Base-by-base conservation (phyloP, 2,888 invertebrate species). In the Parthenolecanium corni region DNA sequence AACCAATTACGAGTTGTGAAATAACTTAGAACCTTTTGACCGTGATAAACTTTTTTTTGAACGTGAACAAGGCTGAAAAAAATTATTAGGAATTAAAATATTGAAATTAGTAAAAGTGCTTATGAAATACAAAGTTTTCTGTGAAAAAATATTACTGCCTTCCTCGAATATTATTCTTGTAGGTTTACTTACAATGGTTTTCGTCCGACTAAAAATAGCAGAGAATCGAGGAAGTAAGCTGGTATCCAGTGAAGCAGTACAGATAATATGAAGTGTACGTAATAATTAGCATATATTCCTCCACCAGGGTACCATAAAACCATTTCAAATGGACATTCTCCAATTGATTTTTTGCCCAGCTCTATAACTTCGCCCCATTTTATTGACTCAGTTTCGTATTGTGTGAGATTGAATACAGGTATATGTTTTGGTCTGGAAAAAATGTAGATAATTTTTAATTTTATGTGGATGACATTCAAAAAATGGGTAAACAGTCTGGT, bases 1-100 rank as follows among this genome's bases (percentile, higher is more conserved):
- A 79, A 76, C 94, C 94, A 95, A 69, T 88, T 82, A 25, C 89
- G 80, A 9, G 87, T 87, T 1, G 93, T 92, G 74, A 95, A 95
- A 74, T 90, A 94, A 72, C 92, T 86, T 23, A 95, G 76, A 0
- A 91, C 82, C 68, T 85, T 83, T 23, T 89, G 75, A 1, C 89
- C 89, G 64, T 84, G 79, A 21, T 84, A 79, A 68, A 89, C 86
- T 65, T 83, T 80, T 65, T 79, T 82, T 72, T 88, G 87, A 53
- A 89, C 79, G 21, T 83, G 80, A 31, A 89, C 79, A 87, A 89
- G 88, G 71, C 89, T 89, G 75, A 65, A 78, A 75, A 68, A 57
- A 54, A 64, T 38, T 9, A 38, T 38, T 38, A 46, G 18, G 16
- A 46, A 46, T 18, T 2, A 46, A 16, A 46, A 46, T 46, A 11